phyloP scores from a whole-genome alignment of 2,113 vertebrate genomes.

The Baryphthengus martii region DNA sequence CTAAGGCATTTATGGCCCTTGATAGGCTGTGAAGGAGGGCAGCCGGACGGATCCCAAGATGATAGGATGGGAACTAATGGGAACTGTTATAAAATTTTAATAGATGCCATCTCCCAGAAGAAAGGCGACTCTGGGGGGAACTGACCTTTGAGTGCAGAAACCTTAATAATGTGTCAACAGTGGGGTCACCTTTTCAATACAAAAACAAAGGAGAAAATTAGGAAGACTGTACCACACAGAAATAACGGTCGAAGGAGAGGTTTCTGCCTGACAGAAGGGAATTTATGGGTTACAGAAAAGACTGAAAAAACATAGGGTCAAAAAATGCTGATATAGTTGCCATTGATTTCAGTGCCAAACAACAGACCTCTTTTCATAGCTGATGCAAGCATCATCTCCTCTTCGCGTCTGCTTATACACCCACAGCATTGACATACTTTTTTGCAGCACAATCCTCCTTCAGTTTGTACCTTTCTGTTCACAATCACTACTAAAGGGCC shows the following conservation, averaged over 20 bases:
- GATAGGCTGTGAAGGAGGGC: constrained; percentile 3
- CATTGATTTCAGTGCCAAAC: constrained; percentile 6
- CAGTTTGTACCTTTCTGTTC: not conserved
- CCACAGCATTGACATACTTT: not conserved
- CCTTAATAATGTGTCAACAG: not conserved
- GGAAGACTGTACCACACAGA: not conserved
- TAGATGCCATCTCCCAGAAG: constrained; percentile 31
- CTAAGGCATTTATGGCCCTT: not conserved
- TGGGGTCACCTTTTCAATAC: constrained; percentile 1
- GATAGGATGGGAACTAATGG: not conserved
- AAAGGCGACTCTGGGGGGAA: constrained; percentile 30
- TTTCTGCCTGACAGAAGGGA: not conserved
- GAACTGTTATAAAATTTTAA: constrained; percentile 48
- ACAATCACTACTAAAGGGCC: not conserved
- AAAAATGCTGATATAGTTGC: not conserved
- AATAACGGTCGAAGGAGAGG: not conserved
- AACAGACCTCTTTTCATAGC: not conserved
- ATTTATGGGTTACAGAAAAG: not conserved
- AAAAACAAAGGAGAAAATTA: not conserved
- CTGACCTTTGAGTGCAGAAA: constrained; percentile 12
- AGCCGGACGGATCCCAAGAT: constrained; percentile 2
- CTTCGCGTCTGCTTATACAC: constrained; percentile 2
- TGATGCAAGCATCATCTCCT: not conserved
- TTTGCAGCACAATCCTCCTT: not conserved
- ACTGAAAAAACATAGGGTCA: not conserved